Base-by-base conservation (phyloP, 2,888 invertebrate species). In the Phortica magna region DNA sequence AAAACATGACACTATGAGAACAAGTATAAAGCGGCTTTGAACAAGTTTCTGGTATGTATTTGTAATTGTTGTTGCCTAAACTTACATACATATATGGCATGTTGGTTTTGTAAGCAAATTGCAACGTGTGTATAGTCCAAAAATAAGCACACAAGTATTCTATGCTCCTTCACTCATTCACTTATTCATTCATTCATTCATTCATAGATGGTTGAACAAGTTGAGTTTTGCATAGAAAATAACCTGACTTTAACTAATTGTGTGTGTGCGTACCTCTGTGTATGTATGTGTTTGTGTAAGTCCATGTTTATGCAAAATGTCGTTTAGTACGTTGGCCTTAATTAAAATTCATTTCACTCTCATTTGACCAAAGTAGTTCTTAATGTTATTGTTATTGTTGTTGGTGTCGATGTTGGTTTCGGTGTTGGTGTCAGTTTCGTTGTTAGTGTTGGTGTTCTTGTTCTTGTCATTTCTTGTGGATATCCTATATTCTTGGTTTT, bases 271-370 rank as follows among this genome's bases (percentile, higher is more conserved):
- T 31, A 31, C n/a, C 39, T 64, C 14, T 67, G 68, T 43, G 17
- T 70, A 53, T 48, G 7, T 48, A 43, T 9, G 14, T 53, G 48
- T 70, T 0, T 14, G 12, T 43, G 17, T 31, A 12, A 17, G 48
- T 31, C 12, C n/a, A 19, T 70, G 43, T 70, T 43, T 72, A n/a
- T 55, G 39, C 59, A 59, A 77, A 81, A 80, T 77, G 77, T 59
- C 73, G 73, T 74, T 75, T 19, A 76, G 78, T 80, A 78, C 80
- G 80, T 81, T 81, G 83, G 82, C 82, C 81, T 81, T 79, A 83
- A 80, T 81, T 79, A 78, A 81, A 82, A 80, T 80, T 53, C 83
- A 82, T 82, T 83, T 83, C 81, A 82, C 83, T 83, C 80, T 83
- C 81, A 79, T 82, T 83, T 78, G 76, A 75, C 22, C 68, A 70